A percentile compares a stretch with the other conserved stretches of the same genome.
Evolutionary conservation across 2,888 invertebrate species (phyloP).

Genomic region (Pristionchus arcanus): DNA sequence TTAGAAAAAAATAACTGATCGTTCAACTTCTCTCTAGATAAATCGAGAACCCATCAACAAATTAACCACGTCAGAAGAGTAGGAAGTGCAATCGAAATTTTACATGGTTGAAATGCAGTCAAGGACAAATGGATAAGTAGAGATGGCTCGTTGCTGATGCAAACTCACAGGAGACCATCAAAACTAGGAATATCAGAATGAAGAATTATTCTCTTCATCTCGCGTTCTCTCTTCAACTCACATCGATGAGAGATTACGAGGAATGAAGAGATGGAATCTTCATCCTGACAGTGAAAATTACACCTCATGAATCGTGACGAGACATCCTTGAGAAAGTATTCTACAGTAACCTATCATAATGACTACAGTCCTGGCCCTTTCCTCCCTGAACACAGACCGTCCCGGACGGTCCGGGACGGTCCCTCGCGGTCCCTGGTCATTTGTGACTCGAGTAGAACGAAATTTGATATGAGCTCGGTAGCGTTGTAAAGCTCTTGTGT

Average conservation of each 20-base stretch:
- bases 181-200: neutral
- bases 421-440: no score
- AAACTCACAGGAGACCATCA: no score
- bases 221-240: neutral
- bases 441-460: no score
- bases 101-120: neutral
- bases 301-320: no score
- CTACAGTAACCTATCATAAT: neutral
- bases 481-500: no score
- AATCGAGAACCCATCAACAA: neutral
- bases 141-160: no score
- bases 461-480: no score
- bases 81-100: neutral
- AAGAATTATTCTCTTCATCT: neutral
- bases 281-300: no score
- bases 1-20: conserved; percentile 4
- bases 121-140: neutral
- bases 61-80: neutral
- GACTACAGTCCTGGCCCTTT: no score
- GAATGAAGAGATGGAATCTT: neutral
- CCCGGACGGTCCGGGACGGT: no score
- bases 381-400: no score
- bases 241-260: neutral
- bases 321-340: neutral
- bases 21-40: conserved; percentile 37